These are phyloP conservation scores for Crocuta crocuta DNA, from an alignment of 2,113 vertebrate genomes.

Conservation along the genomic window DNA sequence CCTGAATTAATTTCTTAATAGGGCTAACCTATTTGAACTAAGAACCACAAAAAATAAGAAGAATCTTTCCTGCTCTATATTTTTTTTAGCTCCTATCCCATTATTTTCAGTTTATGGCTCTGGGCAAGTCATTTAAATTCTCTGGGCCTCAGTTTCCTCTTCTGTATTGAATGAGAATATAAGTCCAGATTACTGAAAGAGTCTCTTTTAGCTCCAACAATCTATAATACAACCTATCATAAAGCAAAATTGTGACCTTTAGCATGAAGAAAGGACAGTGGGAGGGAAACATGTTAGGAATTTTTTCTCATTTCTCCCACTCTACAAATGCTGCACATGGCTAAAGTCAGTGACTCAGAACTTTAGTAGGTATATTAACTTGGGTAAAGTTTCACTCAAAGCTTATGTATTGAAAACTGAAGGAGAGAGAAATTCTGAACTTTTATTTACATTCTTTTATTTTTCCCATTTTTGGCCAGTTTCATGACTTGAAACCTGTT, in stretches of 20 bases:
- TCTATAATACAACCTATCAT: conserved; percentile 23
- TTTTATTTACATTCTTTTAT: conserved; percentile 51
- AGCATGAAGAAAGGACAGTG: conserved; percentile 76
- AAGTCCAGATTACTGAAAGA: conserved; percentile 6
- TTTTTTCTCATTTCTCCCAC: conserved; percentile 78
- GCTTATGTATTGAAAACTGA: conserved; percentile 70
- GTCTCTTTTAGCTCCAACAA: background rate
- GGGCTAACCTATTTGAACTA: conserved; percentile 7
- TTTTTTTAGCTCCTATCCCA: conserved; percentile 16
- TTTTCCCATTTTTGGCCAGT: conserved; percentile 66
- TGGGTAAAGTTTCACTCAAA: conserved; percentile 62
- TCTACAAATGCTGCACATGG: conserved; percentile 69
- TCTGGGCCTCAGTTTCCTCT: background rate
- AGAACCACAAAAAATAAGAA: background rate
- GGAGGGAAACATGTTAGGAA: conserved; percentile 77
- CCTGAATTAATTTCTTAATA: conserved; percentile 5
- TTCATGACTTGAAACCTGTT: conserved; percentile 48
- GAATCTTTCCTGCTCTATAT: background rate
- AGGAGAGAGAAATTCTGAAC: conserved; percentile 71
- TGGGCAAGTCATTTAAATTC: conserved; percentile 30
- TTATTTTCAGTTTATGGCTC: conserved; percentile 33
- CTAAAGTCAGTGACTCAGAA: conserved; percentile 46
- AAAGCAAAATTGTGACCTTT: conserved; percentile 74
- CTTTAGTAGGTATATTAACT: conserved; percentile 73
- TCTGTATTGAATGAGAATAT: conserved; percentile 9